A percentile compares a stretch with the other conserved stretches of the same genome.
Conservation (phyloP, 2,113 vertebrate genomes). For the Zingel zingel region DNA sequence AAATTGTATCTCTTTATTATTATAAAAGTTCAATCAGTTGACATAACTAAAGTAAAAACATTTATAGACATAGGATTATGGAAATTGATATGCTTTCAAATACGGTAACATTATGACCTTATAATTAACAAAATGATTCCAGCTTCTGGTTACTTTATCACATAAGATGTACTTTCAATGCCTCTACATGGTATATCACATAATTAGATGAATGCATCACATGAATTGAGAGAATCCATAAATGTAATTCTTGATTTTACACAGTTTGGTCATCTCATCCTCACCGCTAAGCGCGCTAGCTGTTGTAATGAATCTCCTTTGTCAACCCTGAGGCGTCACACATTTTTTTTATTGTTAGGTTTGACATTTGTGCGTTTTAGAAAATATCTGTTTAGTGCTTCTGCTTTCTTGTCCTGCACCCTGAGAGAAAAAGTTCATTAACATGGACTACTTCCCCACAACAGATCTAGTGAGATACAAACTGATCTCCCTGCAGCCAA, state of each 20-base stretch:
- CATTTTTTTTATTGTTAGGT: not conserved
- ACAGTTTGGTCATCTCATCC: not conserved
- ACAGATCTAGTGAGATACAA: conserved; percentile 54
- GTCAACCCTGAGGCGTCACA: conserved; percentile 12
- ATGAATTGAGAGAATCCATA: not conserved
- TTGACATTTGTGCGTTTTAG: conserved; percentile 4
- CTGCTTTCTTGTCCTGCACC: conserved; percentile 14
- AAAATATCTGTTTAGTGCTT: conserved; percentile 18
- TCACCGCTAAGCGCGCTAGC: not conserved
- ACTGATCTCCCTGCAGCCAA: conserved; percentile 48
- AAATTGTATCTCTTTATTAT: not conserved
- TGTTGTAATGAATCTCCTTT: not conserved
- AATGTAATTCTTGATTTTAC: not conserved
- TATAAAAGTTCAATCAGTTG: not conserved
- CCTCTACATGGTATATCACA: not conserved
- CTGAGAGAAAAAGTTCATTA: conserved; percentile 52
- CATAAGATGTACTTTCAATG: not conserved
- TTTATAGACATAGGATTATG: not conserved
- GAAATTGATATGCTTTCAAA: not conserved
- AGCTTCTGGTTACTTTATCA: not conserved
- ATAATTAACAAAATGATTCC: not conserved
- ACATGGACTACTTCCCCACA: conserved; percentile 15
- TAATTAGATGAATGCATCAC: not conserved
- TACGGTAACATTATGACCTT: conserved; percentile 4
- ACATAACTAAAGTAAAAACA: conserved; percentile 5